Percentiles rank a stretch among this genome's conserved stretches.
phyloP scores from a whole-genome alignment of 2,888 invertebrate genomes.

The Coecobrya sp. region DNA sequence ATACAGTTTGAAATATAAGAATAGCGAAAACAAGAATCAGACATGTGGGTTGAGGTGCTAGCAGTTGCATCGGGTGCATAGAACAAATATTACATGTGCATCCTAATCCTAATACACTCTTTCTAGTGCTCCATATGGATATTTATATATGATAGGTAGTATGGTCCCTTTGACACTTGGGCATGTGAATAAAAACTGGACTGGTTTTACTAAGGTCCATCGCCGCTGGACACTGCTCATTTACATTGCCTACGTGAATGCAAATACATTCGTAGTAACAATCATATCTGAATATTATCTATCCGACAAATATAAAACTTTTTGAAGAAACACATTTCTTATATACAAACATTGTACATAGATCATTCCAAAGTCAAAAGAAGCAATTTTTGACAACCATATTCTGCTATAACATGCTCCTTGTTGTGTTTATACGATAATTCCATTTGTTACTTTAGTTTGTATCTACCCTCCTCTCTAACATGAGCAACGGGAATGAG shows the following conservation, averaged over 20 bases:
- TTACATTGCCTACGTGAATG: conserved; percentile 39
- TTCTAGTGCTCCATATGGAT: background rate
- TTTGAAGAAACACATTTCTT: no score
- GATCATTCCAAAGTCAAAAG: background rate
- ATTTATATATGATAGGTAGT: background rate
- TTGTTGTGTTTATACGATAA: background rate
- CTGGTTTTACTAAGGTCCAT: conserved; percentile 64
- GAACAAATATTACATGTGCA: background rate
- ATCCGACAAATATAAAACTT: background rate
- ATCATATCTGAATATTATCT: conserved; percentile 26
- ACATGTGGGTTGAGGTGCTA: conserved; percentile 28
- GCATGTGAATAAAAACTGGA: background rate
- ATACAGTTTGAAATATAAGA: conserved; percentile 30
- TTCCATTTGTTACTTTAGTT: background rate
- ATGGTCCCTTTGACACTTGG: conserved; percentile 42
- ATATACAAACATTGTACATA: background rate
- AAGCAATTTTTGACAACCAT: background rate
- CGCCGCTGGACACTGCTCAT: conserved; percentile 64
- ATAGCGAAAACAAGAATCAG: background rate
- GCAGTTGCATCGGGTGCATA: background rate
- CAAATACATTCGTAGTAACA: conserved; percentile 31
- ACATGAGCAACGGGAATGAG: background rate
- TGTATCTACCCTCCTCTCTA: background rate
- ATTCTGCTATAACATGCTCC: no score
- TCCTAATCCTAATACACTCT: background rate